phyloP scores from a whole-genome alignment of 2,888 invertebrate genomes.

The Cacoxenus indagator region DNA sequence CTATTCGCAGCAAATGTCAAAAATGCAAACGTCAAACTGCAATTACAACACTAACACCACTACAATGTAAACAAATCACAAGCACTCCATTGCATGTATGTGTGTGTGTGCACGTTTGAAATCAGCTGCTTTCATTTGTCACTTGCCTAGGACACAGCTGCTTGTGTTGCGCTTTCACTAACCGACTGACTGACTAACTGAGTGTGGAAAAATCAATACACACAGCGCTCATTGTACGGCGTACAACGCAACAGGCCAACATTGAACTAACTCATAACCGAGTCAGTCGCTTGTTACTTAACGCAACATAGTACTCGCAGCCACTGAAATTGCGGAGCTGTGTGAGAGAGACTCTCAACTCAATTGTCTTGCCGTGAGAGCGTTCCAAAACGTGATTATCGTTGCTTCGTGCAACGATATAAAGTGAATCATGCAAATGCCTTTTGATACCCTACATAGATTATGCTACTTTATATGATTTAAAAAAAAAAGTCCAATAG shows the following conservation, averaged over 20 bases:
- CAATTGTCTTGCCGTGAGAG: background rate
- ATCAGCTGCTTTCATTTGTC: background rate
- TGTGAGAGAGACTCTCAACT: background rate
- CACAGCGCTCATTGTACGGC: background rate
- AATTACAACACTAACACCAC: background rate
- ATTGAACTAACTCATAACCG: background rate
- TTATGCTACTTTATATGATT: background rate
- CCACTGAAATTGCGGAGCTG: background rate
- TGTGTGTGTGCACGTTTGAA: background rate
- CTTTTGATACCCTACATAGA: background rate
- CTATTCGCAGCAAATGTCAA: background rate
- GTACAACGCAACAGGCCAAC: background rate
- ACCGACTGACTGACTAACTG: background rate
- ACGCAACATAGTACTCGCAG: background rate
- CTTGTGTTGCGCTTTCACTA: background rate
- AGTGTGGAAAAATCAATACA: background rate
- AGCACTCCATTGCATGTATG: background rate
- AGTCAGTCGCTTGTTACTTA: background rate
- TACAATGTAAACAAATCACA: background rate
- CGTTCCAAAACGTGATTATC: background rate
- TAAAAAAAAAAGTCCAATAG: too few species aligned
- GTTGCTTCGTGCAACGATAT: background rate
- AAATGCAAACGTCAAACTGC: slow-evolving; percentile 15
- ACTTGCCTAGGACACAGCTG: slow-evolving; percentile 18
- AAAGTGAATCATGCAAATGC: background rate